These are phyloP conservation scores for Oithona nana DNA, from an alignment of 2,888 invertebrate genomes.

Conservation along the genomic window DNA sequence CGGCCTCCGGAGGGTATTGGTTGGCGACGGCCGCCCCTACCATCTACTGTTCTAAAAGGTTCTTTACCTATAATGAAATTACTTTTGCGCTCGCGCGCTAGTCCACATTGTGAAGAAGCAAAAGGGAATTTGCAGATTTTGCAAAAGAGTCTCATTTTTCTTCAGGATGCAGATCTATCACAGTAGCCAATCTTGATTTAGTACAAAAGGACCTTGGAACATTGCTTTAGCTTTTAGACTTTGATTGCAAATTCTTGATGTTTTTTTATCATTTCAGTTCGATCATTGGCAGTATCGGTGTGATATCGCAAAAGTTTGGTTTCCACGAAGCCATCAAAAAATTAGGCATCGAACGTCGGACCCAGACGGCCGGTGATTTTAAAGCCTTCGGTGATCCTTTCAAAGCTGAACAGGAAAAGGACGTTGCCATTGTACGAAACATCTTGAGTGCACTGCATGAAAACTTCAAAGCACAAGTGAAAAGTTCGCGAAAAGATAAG, in stretches of 20 bases:
- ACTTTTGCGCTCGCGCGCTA: too few relatives aligned
- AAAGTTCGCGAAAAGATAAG: neutral
- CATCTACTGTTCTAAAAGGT: neutral
- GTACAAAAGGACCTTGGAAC: too few relatives aligned
- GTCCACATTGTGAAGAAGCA: too few relatives aligned
- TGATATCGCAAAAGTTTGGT: slow-evolving; percentile 3
- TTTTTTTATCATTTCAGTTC: too few relatives aligned
- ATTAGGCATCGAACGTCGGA: slow-evolving; percentile 4
- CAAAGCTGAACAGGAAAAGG: neutral
- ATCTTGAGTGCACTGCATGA: slow-evolving; percentile 7
- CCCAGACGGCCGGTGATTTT: slow-evolving; percentile 7
- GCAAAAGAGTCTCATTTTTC: too few relatives aligned
- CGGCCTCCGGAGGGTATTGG: slow-evolving; percentile 16
- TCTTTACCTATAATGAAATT: too few relatives aligned
- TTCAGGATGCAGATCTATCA: too few relatives aligned
- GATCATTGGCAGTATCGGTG: slow-evolving; percentile 14
- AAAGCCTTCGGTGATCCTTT: slow-evolving; percentile 5
- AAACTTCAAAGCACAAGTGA: slow-evolving; percentile 7
- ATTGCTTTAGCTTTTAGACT: too few relatives aligned
- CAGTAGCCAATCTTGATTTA: too few relatives aligned
- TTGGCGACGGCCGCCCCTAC: neutral
- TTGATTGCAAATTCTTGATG: too few relatives aligned
- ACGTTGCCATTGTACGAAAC: neutral
- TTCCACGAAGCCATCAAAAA: slow-evolving; percentile 6
- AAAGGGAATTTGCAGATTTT: too few relatives aligned